Percentiles rank a stretch among this genome's conserved stretches.
Evolutionary conservation across 1,140 invertebrate genomes (phyloP).

Genomic region (Rhopalosiphum maidis): DNA sequence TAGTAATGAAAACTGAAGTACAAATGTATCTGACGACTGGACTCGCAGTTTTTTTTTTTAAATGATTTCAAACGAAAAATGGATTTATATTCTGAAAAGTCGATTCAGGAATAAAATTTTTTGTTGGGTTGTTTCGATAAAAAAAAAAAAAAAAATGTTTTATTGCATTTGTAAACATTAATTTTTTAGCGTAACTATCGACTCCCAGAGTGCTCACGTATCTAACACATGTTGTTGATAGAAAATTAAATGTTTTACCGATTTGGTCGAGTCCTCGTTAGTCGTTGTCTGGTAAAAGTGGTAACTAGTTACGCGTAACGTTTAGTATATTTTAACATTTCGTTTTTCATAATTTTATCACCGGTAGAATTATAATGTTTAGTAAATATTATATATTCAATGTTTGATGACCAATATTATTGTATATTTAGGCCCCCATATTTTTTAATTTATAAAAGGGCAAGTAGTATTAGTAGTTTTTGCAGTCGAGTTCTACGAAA

Average conservation of each 20-base stretch:
- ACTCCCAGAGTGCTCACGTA: neutral
- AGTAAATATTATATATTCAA: neutral
- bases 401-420: neutral
- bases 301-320: neutral
- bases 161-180: neutral
- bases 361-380: neutral
- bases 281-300: neutral
- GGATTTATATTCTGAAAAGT: neutral
- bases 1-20: neutral
- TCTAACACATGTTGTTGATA: neutral
- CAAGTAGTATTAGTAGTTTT: neutral
- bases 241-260: neutral
- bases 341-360: neutral
- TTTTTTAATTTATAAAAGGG: neutral
- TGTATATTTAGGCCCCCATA: neutral
- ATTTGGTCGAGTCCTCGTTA: neutral
- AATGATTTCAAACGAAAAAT: neutral
- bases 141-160: neutral
- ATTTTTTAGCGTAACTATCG: neutral
- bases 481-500: neutral
- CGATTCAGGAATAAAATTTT: neutral
- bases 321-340: constrained; percentile 1
- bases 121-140: neutral
- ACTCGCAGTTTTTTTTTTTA: neutral
- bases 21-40: neutral